A percentile compares a stretch with the other conserved stretches of the same genome.
Evolutionary conservation across 2,797 vertebrate species (phyloP).

Genomic region (Scleropages formosus): DNA sequence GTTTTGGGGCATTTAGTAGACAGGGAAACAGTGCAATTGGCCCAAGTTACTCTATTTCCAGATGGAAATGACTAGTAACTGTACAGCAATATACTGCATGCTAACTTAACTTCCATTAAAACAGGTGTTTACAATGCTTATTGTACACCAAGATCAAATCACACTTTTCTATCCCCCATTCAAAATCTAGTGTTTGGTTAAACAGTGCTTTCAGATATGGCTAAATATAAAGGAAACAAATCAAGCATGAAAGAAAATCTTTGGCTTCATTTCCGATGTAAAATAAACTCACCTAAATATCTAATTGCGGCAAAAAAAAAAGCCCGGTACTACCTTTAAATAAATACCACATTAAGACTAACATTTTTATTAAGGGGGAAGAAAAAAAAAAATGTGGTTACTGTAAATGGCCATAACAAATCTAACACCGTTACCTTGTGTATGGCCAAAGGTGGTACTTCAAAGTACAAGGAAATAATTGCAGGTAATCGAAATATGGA

Average conservation of each 20-base stretch:
- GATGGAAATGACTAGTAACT: too few species aligned
- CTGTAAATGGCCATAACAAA: constrained; percentile 10
- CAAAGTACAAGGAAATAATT: constrained; percentile 51
- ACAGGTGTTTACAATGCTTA: not conserved
- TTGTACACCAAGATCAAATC: not conserved
- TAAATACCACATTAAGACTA: constrained; percentile 37
- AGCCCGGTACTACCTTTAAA: constrained; percentile 27
- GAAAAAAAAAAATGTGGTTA: constrained; percentile 31
- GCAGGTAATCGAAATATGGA: constrained; percentile 58
- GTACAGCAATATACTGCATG: too few species aligned
- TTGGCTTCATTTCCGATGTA: constrained; percentile 76
- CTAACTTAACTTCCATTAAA: too few species aligned
- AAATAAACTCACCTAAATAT: constrained; percentile 48
- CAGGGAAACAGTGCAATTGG: not conserved
- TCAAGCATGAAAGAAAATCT: constrained; percentile 74
- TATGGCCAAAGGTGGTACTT: constrained; percentile 45
- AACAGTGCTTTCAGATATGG: constrained; percentile 20
- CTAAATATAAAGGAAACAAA: constrained; percentile 38
- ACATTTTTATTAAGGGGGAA: constrained; percentile 22
- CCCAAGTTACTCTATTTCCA: too few species aligned
- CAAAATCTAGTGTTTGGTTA: constrained; percentile 5
- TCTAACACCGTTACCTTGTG: constrained; percentile 35
- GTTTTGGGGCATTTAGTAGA: too few species aligned
- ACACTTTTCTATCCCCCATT: not conserved
- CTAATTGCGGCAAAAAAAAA: constrained; percentile 33